A percentile compares a stretch with the other conserved stretches of the same genome.
Evolutionary conservation across 2,797 vertebrate genomes (phyloP).

Genomic region (Ptychobarbus kaznakovi): DNA sequence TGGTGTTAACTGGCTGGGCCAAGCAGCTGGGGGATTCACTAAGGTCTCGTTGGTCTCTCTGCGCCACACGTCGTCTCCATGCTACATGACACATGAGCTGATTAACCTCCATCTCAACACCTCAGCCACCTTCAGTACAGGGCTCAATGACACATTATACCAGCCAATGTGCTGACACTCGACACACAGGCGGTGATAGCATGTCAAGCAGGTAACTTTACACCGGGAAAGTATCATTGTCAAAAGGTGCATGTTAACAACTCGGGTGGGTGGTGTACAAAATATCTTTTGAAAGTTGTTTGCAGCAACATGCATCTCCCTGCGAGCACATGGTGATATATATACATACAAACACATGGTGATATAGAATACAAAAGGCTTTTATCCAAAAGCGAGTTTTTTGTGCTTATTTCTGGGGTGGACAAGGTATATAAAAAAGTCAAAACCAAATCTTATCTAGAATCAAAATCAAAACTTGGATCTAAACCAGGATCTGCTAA

Average conservation of each 20-base stretch:
- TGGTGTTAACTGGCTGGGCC: constrained; percentile 76
- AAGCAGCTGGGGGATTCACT: constrained; percentile 66
- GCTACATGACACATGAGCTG: constrained; percentile 48
- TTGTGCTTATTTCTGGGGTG: background rate
- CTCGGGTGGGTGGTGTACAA: constrained; percentile 33
- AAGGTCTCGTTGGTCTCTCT: constrained; percentile 52
- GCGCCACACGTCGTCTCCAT: constrained; percentile 30
- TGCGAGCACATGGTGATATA: constrained; percentile 6
- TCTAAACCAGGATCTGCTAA: background rate
- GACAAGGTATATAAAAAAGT: background rate
- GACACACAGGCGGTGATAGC: constrained; percentile 42
- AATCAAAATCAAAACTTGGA: background rate
- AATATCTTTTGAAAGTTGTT: constrained; percentile 45
- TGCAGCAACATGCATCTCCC: constrained; percentile 18
- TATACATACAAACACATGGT: constrained; percentile 2
- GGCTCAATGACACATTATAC: constrained; percentile 53
- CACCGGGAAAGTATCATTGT: constrained; percentile 19
- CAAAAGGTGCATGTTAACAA: constrained; percentile 42
- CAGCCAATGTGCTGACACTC: constrained; percentile 42
- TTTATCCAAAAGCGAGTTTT: constrained; percentile 7
- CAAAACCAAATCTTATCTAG: background rate
- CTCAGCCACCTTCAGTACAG: constrained; percentile 39
- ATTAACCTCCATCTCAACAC: constrained; percentile 51
- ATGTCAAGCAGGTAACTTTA: constrained; percentile 53
- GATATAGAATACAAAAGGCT: constrained; percentile 4